phyloP scores from a whole-genome alignment of 2,797 vertebrate species.

The Vespertilio murinus region DNA sequence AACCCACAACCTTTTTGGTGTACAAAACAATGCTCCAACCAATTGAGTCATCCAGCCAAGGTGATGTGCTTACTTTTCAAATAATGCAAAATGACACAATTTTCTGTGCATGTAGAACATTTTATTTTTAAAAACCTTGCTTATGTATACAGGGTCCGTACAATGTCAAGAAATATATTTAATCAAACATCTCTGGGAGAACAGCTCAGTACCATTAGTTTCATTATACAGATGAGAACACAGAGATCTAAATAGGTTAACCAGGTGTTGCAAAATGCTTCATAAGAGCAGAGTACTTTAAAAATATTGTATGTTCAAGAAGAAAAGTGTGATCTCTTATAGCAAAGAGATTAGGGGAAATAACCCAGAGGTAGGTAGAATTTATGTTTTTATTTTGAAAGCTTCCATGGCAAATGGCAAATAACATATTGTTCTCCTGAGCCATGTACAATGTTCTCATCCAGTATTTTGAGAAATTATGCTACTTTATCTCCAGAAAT shows the following conservation, averaged over 20 bases:
- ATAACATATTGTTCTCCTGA: slow-evolving; percentile 62
- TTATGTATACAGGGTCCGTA: slow-evolving; percentile 48
- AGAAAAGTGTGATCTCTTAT: slow-evolving; percentile 41
- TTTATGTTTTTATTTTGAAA: slow-evolving; percentile 63
- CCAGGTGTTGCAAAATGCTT: slow-evolving; percentile 49
- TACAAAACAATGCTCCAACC: not conserved
- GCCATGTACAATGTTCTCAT: slow-evolving; percentile 48
- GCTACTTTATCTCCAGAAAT: slow-evolving; percentile 48
- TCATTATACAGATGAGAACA: slow-evolving; percentile 71
- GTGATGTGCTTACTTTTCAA: slow-evolving; percentile 62
- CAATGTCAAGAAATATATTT: slow-evolving; percentile 68
- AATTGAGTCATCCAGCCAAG: not conserved
- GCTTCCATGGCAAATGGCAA: slow-evolving; percentile 62
- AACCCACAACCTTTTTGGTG: not conserved
- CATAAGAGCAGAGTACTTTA: slow-evolving; percentile 1
- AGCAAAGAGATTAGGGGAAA: slow-evolving; percentile 43
- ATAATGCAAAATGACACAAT: slow-evolving; percentile 69
- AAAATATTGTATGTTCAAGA: slow-evolving; percentile 42
- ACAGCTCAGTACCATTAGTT: slow-evolving; percentile 50
- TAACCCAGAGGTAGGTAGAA: slow-evolving; percentile 11
- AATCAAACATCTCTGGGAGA: slow-evolving; percentile 65
- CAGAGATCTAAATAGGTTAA: slow-evolving; percentile 69
- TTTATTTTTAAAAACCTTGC: slow-evolving; percentile 72
- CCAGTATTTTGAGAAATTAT: slow-evolving; percentile 52
- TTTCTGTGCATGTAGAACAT: slow-evolving; percentile 62